A percentile compares a stretch with the other conserved stretches of the same genome.
These are phyloP conservation scores for Melipona bicolor DNA, from an alignment of 2,888 invertebrate species.

Conservation along the genomic window DNA sequence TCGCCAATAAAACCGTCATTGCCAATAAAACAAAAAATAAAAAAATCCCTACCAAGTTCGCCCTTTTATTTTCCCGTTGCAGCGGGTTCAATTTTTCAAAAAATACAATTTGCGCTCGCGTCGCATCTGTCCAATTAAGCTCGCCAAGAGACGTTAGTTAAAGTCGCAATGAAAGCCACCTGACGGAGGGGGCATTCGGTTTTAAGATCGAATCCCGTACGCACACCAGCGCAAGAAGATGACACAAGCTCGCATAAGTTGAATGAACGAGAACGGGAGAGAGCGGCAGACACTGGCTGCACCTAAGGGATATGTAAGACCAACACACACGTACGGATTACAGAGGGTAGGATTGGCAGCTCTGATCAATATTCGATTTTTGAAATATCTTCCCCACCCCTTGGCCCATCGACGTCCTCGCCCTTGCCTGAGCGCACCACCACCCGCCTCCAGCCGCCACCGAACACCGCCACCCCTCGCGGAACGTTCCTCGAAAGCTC, in stretches of 20 bases:
- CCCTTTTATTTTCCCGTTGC: background rate
- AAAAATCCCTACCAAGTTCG: background rate
- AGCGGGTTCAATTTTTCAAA: background rate
- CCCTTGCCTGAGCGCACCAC: constrained; percentile 70
- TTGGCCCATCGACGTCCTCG: constrained; percentile 68
- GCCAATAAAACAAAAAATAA: background rate
- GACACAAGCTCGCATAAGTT: constrained; percentile 59
- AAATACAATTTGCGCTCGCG: too few species aligned
- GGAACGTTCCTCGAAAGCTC: constrained; percentile 81
- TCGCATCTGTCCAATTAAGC: background rate
- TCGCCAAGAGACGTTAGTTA: background rate
- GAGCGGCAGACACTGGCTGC: constrained; percentile 68
- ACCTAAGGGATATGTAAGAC: constrained; percentile 74
- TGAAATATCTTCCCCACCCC: constrained; percentile 81
- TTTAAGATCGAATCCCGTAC: constrained; percentile 9
- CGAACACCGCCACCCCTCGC: constrained; percentile 65
- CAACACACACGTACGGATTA: constrained; percentile 79
- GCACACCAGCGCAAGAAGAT: constrained; percentile 27
- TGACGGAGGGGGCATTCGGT: constrained; percentile 1
- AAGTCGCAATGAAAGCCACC: constrained; percentile 13
- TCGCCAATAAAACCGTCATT: too few species aligned
- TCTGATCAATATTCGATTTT: constrained; percentile 84
- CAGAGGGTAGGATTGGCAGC: constrained; percentile 82
- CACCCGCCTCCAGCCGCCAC: constrained; percentile 61
- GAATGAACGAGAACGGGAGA: constrained; percentile 57